These are phyloP conservation scores for Acleris emargana DNA, from an alignment of 2,888 invertebrate species.

Conservation along the genomic window DNA sequence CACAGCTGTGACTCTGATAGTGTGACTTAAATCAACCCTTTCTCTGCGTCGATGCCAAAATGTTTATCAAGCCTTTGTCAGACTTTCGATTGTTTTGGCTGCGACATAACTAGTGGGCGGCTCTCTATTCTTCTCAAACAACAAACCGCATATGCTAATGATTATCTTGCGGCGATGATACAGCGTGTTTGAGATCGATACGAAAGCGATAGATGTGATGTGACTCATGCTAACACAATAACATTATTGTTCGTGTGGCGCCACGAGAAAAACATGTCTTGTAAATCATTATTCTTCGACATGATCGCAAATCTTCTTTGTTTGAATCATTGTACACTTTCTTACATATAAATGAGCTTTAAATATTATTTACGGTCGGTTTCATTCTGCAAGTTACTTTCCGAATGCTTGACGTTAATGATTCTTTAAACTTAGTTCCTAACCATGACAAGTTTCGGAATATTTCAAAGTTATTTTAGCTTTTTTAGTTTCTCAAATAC, in stretches of 20 bases:
- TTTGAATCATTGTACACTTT: conserved; percentile 57
- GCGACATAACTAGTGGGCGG: conserved; percentile 44
- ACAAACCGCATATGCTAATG: conserved; percentile 57
- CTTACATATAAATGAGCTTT: conserved; percentile 55
- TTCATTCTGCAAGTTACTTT: conserved; percentile 1
- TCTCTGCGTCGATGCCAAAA: conserved; percentile 15
- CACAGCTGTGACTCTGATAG: background rate
- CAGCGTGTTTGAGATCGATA: conserved; percentile 55
- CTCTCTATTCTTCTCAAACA: conserved; percentile 41
- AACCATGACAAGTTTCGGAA: background rate
- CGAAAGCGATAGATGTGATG: conserved; percentile 58
- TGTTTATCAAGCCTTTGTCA: conserved; percentile 25
- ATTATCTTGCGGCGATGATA: conserved; percentile 52
- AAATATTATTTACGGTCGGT: background rate
- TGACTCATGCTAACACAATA: conserved; percentile 49
- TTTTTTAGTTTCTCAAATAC: background rate
- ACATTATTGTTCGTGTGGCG: conserved; percentile 44
- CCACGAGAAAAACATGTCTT: conserved; percentile 46
- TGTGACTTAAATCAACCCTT: conserved; percentile 14
- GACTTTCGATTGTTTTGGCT: conserved; percentile 38
- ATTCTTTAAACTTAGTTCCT: too few relatives aligned
- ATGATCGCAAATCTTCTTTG: conserved; percentile 49
- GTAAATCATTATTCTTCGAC: conserved; percentile 36
- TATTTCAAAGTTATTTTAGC: too few relatives aligned
- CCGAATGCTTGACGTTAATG: too few relatives aligned